phyloP scores from a whole-genome alignment of 2,797 vertebrate species.

The Botia almorhae region DNA sequence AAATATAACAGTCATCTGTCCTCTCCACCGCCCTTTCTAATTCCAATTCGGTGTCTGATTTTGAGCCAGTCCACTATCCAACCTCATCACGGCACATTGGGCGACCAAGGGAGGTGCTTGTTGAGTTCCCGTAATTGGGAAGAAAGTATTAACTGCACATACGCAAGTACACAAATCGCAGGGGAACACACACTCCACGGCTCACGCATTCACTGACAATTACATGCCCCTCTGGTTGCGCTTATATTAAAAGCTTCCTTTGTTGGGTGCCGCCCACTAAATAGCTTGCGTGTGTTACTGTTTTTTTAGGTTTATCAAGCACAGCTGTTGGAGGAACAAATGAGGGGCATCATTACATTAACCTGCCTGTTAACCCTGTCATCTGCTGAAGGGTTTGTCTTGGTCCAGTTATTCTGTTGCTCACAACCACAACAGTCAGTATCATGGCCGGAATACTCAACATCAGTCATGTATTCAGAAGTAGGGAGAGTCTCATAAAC shows the following conservation, averaged over 20 bases:
- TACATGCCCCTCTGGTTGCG: constrained; percentile 58
- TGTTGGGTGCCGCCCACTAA: constrained; percentile 64
- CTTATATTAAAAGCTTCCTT: constrained; percentile 68
- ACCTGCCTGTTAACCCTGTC: constrained; percentile 72
- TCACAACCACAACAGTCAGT: background rate
- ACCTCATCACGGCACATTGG: constrained; percentile 57
- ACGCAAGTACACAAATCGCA: constrained; percentile 7
- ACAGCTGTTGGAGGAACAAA: constrained; percentile 63
- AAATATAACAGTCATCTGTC: constrained; percentile 70
- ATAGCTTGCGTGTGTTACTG: constrained; percentile 70
- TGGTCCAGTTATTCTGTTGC: background rate
- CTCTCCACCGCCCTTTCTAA: constrained; percentile 74
- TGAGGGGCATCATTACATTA: constrained; percentile 65
- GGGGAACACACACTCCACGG: background rate
- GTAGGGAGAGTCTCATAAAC: background rate
- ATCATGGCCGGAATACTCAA: background rate
- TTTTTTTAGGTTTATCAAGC: constrained; percentile 64
- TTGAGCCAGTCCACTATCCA: constrained; percentile 65
- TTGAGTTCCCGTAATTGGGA: constrained; percentile 67
- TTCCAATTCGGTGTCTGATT: constrained; percentile 79
- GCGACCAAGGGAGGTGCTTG: constrained; percentile 63
- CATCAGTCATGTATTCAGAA: background rate
- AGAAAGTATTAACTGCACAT: constrained; percentile 44
- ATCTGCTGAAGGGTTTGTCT: constrained; percentile 45
- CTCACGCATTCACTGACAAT: constrained; percentile 52